These are phyloP conservation scores for Semaprochilodus insignis DNA, from an alignment of 2,797 vertebrate genomes.

Conservation along the genomic window DNA sequence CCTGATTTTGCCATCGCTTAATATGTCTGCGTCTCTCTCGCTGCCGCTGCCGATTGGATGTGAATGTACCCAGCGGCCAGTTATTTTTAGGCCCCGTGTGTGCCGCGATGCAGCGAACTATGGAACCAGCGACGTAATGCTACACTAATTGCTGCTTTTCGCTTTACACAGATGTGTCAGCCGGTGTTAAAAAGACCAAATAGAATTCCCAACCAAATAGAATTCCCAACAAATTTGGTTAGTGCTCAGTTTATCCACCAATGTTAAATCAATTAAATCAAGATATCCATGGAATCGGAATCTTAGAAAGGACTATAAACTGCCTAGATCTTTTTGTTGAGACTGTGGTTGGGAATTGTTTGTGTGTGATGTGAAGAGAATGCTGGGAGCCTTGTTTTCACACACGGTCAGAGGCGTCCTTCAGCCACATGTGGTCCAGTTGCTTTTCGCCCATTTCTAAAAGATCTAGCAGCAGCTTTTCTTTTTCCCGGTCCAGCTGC, in stretches of 20 bases:
- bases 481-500: neutral
- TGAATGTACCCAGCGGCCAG: conserved; percentile 25
- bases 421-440: neutral
- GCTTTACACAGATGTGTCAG: conserved; percentile 29
- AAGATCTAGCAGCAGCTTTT: neutral
- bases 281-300: neutral
- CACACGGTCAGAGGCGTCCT: conserved; percentile 26
- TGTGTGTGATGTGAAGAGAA: neutral
- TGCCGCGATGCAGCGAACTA: conserved; percentile 34
- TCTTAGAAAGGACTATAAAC: neutral
- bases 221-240: neutral
- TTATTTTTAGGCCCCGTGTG: conserved; percentile 43
- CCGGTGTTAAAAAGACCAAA: neutral
- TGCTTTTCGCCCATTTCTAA: conserved; percentile 16
- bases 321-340: neutral
- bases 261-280: neutral
- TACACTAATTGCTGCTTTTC: conserved; percentile 39
- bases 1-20: conserved; percentile 40
- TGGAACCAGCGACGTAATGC: conserved; percentile 1
- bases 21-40: conserved; percentile 14
- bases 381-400: conserved; percentile 14
- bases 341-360: neutral
- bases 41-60: conserved; percentile 26
- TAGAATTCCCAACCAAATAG: neutral
- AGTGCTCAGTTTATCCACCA: neutral